Evolutionary conservation across 2,888 invertebrate genomes (phyloP).

Genomic region (Sminthurides aquaticus): DNA sequence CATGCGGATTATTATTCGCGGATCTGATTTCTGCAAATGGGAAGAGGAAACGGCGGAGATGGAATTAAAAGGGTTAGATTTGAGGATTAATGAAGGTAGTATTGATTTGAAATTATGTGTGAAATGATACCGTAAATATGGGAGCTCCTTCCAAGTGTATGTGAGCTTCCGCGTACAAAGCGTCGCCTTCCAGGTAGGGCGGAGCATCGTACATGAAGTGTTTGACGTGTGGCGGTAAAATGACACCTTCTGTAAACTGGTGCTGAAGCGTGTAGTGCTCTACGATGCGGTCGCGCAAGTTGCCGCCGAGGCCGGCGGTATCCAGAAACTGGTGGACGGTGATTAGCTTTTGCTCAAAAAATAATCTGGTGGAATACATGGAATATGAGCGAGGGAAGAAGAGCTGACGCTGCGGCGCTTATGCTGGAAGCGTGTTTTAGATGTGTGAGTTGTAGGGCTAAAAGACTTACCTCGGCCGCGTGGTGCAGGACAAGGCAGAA

Average conservation of each 20-base stretch:
- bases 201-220: slow-evolving; percentile 40
- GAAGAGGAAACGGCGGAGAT: not conserved
- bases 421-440: not conserved
- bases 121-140: slow-evolving; percentile 36
- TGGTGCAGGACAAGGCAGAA: slow-evolving; percentile 35
- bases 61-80: not conserved
- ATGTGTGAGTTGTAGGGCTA: too few relatives aligned
- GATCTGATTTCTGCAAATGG: slow-evolving; percentile 31
- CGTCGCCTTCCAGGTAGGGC: slow-evolving; percentile 35
- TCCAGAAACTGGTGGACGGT: slow-evolving; percentile 33
- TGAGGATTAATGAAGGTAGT: not conserved
- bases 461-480: slow-evolving; percentile 31
- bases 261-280: slow-evolving; percentile 34
- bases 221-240: slow-evolving; percentile 7
- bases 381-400: too few relatives aligned
- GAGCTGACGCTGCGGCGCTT: not conserved
- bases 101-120: not conserved
- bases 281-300: slow-evolving; percentile 27
- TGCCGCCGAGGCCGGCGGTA: slow-evolving; percentile 26
- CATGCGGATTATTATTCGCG: slow-evolving; percentile 32
- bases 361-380: slow-evolving; percentile 21
- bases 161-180: slow-evolving; percentile 29
- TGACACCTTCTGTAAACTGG: slow-evolving; percentile 30
- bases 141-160: slow-evolving; percentile 37
- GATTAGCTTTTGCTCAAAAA: slow-evolving; percentile 33